Evolutionary conservation across 2,888 invertebrate genomes (phyloP), one percentile per base, ranked within the genome.

Genomic region (Hirtodrosophila duncani): DNA sequence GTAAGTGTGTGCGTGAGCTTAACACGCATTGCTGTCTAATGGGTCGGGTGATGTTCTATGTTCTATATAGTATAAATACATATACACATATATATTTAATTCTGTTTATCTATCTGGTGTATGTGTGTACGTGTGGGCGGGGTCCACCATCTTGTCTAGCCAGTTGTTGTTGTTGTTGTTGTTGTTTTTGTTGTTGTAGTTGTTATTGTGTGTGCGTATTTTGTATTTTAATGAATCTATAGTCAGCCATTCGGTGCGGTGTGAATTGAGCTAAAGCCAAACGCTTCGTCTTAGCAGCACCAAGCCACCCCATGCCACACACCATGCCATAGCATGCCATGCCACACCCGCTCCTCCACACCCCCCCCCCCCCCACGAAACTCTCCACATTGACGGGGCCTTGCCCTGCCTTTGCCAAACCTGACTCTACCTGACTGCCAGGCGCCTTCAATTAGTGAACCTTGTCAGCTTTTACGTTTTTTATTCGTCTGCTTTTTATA

Each of bases 21-120:
- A n/a, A 39, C 16, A 23, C 23, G 53, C 69, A 62, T 65, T 53
- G 58, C 53, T 41, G 57, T 64, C 67, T 80, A 74, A 80, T 74
- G 80, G 72, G 41, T 67, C 77, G 80, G 72, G 72, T 80, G 80
- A 74, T 77, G 71, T 74, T 77, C 72, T 80, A 77, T 71, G 77
- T 72, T 80, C 59, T 68, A 62, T 71, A 72, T 39, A 53, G 55
- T 49, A 71, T 67, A 80, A 50, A 67, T 49, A 61, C 42, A 44
- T 39, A 29, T 43, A 24, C 27, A 49, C 34, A 48, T 26, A 29
- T 29, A 17, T 38, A 21, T 60, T 13, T 13, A 37, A 49, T 23
- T 29, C 34, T 58, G 52, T 59, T 63, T 46, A 31, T 16, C 33
- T 42, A 13, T 24, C 30, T 37, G 9, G 21, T 39, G 21, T 14